Percentiles rank a stretch among this genome's conserved stretches.
phyloP scores from a whole-genome alignment of 2,113 vertebrate genomes.

The Neolamprologus sp. region DNA sequence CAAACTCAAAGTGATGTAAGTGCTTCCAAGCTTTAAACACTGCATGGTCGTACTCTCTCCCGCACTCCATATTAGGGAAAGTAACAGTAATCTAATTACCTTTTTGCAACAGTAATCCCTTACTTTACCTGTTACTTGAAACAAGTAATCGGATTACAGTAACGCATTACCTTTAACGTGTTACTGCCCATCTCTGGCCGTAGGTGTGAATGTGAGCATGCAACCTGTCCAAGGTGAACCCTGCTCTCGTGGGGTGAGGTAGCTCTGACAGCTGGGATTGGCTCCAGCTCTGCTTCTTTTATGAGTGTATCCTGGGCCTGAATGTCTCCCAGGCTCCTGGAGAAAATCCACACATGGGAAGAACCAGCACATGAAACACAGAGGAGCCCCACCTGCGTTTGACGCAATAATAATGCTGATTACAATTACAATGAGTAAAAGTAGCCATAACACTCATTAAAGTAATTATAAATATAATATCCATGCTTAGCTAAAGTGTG shows the following conservation, averaged over 20 bases:
- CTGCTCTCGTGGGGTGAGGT: background rate
- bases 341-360: background rate
- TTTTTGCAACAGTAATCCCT: background rate
- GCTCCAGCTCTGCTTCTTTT: background rate
- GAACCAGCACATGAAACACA: background rate
- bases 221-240: background rate
- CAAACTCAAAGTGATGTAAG: rapidly evolving
- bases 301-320: background rate
- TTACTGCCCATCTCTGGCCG: background rate
- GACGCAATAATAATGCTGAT: background rate
- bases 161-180: rapidly evolving
- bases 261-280: rapidly evolving
- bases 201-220: background rate
- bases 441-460: background rate
- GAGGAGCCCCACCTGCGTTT: background rate
- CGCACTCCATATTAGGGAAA: rapidly evolving
- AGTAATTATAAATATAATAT: background rate
- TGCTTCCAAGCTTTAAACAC: background rate
- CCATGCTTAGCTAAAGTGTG: background rate
- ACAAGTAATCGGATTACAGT: rapidly evolving
- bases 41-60: background rate
- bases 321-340: background rate
- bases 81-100: rapidly evolving
- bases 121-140: rapidly evolving
- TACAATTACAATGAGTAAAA: background rate